Conservation (phyloP, 2,888 invertebrate genomes). For the Tachina fera region DNA sequence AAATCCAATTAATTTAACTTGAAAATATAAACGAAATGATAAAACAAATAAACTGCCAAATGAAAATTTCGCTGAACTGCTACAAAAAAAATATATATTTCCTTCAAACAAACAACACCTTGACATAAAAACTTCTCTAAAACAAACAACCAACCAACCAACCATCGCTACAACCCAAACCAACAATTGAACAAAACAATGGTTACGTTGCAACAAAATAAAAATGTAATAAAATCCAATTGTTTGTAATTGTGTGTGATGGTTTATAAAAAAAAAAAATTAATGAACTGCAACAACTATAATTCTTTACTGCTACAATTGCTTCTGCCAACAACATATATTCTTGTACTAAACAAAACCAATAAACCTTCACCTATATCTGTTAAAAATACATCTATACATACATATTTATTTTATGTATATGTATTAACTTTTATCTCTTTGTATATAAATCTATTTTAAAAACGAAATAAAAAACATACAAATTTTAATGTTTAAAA, state of each 20-base stretch:
- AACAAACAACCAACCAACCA: constrained; percentile 32
- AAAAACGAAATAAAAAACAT: constrained; percentile 23
- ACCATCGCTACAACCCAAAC: constrained; percentile 44
- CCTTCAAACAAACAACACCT: constrained; percentile 48
- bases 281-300: constrained; percentile 29
- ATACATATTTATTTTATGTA: neutral
- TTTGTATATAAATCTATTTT: constrained; percentile 21
- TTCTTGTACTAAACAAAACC: constrained; percentile 46
- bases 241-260: constrained; percentile 35
- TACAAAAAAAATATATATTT: constrained; percentile 19
- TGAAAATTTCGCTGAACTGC: constrained; percentile 43
- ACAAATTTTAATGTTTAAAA: constrained; percentile 60
- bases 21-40: constrained; percentile 32
- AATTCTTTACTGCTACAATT: constrained; percentile 36
- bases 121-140: constrained; percentile 55
- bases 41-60: constrained; percentile 47
- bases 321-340: constrained; percentile 41
- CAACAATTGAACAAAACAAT: constrained; percentile 55
- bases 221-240: constrained; percentile 47
- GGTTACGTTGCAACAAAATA: constrained; percentile 50
- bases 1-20: constrained; percentile 40
- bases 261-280: neutral
- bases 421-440: constrained; percentile 31
- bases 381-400: constrained; percentile 8
- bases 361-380: constrained; percentile 67